phyloP scores from a whole-genome alignment of 1,140 invertebrate species.

The Mercenaria mercenaria region DNA sequence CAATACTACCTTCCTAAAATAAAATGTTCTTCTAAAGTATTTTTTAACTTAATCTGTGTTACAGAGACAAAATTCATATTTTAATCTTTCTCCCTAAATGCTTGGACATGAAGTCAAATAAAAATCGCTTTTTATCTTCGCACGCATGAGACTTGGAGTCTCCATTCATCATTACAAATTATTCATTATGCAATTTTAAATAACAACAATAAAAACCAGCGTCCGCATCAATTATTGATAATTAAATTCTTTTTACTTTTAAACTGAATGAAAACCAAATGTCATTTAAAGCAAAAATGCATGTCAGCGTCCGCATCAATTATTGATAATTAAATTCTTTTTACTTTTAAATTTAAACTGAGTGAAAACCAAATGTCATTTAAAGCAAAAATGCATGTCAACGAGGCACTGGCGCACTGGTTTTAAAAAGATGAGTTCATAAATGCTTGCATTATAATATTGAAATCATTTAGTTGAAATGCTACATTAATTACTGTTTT shows the following conservation, averaged over 20 bases:
- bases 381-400: neutral
- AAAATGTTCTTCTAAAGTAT: too few relatives aligned
- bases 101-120: neutral
- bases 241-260: neutral
- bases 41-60: neutral
- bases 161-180: neutral
- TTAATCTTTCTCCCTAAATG: neutral
- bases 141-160: neutral
- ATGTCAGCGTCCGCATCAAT: neutral
- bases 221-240: constrained; percentile 5
- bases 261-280: neutral
- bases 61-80: neutral
- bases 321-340: neutral
- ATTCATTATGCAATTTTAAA: constrained; percentile 8
- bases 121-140: neutral
- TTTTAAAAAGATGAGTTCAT: neutral
- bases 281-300: neutral
- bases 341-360: too few relatives aligned
- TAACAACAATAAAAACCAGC: neutral
- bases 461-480: neutral
- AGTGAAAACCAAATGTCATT: neutral
- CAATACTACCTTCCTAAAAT: too few relatives aligned
- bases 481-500: neutral
- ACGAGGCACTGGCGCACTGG: neutral
- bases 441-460: neutral